Evolutionary conservation across 2,888 invertebrate species (phyloP).

Genomic region (Crocallis elinguaria): DNA sequence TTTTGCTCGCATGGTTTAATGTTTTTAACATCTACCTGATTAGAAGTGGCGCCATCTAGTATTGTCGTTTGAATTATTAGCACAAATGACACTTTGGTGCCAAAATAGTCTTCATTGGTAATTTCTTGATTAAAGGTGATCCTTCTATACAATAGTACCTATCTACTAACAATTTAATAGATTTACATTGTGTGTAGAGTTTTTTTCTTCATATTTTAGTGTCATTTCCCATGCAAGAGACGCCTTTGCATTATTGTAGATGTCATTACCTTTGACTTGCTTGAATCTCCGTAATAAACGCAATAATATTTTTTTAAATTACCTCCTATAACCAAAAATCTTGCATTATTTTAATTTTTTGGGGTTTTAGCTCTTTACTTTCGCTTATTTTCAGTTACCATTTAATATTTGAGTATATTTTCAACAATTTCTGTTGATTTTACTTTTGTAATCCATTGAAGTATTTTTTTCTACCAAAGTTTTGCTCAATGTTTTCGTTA

Average conservation of each 20-base stretch:
- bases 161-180: slow-evolving; percentile 23
- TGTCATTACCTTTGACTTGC: too few species aligned
- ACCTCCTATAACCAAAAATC: too few species aligned
- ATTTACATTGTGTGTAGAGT: slow-evolving; percentile 5
- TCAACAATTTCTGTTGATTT: slow-evolving; percentile 21
- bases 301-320: too few species aligned
- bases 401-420: slow-evolving; percentile 41
- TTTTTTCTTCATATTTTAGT: background rate
- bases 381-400: slow-evolving; percentile 66
- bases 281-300: too few species aligned
- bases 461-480: slow-evolving; percentile 68
- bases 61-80: background rate
- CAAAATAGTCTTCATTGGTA: background rate
- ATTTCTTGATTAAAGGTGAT: background rate
- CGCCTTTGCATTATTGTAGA: background rate
- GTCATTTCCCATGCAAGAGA: background rate
- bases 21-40: background rate
- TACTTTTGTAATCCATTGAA: slow-evolving; percentile 32
- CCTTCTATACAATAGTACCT: slow-evolving; percentile 7
- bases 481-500: slow-evolving; percentile 56
- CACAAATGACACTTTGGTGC: background rate
- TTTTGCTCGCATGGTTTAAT: background rate
- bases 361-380: slow-evolving; percentile 45
- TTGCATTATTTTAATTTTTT: slow-evolving; percentile 3
- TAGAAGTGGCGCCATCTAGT: slow-evolving; percentile 3